A percentile compares a stretch with the other conserved stretches of the same genome.
phyloP scores from a whole-genome alignment of 2,797 vertebrate genomes.

The Hafferia zeledoni region DNA sequence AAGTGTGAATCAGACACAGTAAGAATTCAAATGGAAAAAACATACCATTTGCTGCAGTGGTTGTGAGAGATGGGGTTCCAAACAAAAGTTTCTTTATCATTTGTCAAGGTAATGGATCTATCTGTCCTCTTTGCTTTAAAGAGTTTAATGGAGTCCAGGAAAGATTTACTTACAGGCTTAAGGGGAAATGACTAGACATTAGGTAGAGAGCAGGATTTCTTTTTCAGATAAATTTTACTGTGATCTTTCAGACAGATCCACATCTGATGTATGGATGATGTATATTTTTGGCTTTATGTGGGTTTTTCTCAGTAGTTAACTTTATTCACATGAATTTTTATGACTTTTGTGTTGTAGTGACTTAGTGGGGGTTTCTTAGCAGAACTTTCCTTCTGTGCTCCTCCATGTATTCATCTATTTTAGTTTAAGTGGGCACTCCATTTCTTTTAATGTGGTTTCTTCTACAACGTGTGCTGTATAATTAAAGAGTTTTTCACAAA shows the following conservation, averaged over 20 bases:
- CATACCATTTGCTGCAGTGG: background rate
- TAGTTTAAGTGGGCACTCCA: background rate
- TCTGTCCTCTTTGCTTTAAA: background rate
- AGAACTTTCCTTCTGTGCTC: background rate
- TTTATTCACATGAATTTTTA: conserved; percentile 5
- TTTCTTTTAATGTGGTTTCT: background rate
- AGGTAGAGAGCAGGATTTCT: background rate
- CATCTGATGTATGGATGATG: background rate
- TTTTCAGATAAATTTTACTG: background rate
- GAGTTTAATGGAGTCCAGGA: background rate
- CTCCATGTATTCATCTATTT: background rate
- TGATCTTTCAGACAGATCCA: background rate
- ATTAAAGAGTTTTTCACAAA: background rate
- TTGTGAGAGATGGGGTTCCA: background rate
- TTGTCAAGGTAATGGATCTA: background rate
- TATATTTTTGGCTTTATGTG: conserved; percentile 8
- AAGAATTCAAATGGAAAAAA: background rate
- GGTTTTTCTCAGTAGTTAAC: conserved; percentile 15
- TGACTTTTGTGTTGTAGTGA: background rate
- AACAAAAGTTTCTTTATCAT: background rate
- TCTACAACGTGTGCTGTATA: background rate
- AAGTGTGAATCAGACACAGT: background rate
- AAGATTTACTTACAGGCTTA: background rate
- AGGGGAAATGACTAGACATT: background rate
- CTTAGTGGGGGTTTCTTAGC: background rate